A percentile compares a stretch with the other conserved stretches of the same genome.
Conservation (phyloP, 1,140 invertebrate genomes). For the Homalodisca vitripennis region DNA sequence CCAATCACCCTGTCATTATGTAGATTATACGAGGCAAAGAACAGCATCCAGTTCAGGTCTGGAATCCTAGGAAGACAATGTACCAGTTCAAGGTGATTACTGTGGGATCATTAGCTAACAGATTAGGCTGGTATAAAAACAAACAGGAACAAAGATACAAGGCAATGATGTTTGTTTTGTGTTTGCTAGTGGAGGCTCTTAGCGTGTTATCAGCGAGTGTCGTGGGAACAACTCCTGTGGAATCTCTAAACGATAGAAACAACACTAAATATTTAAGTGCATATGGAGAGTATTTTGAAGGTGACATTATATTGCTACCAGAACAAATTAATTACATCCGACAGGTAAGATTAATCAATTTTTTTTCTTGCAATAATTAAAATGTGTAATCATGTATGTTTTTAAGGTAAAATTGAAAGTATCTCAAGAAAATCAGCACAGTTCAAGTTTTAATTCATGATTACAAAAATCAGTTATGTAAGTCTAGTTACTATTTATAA, state of each 20-base stretch:
- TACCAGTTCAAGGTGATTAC: no score
- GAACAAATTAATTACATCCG: not conserved
- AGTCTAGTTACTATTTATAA: not conserved
- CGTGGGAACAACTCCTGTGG: no score
- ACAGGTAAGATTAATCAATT: constrained; percentile 1
- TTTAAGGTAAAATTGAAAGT: not conserved
- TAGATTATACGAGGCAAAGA: no score
- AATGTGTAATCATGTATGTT: not conserved
- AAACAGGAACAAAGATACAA: no score
- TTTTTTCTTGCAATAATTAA: not conserved
- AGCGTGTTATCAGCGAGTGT: not conserved
- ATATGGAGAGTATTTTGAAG: constrained; percentile 11
- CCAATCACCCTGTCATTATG: no score
- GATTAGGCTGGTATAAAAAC: no score
- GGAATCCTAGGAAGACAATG: no score
- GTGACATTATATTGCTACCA: constrained; percentile 12
- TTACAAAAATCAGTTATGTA: not conserved
- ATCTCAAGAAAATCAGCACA: not conserved
- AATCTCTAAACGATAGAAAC: no score
- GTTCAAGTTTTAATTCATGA: not conserved
- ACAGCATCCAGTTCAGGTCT: no score
- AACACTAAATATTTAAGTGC: no score
- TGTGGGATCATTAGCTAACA: no score
- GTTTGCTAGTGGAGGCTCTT: not conserved
- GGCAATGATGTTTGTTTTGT: no score